Evolutionary conservation across 1,140 invertebrate genomes (phyloP).

Genomic region (Brachionus plicatilis): DNA sequence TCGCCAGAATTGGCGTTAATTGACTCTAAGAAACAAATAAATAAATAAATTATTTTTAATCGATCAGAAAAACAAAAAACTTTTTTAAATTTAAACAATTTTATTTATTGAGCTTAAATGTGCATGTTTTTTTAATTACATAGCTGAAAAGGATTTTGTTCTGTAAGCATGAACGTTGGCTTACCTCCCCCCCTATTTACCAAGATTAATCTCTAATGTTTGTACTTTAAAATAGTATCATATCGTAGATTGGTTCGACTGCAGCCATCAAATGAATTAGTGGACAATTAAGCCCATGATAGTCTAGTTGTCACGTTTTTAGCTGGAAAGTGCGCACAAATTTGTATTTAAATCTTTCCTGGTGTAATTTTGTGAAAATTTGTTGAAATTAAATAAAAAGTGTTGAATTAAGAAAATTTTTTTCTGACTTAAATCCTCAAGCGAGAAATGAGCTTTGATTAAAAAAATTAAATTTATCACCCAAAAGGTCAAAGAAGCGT

Average conservation of each 20-base stretch:
- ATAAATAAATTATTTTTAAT: too few species aligned
- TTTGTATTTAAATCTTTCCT: constrained; percentile 6
- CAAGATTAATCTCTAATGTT: neutral
- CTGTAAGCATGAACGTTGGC: neutral
- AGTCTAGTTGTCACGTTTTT: neutral
- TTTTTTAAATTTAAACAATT: too few species aligned
- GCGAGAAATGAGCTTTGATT: neutral
- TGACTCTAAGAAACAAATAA: too few species aligned
- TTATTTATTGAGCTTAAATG: neutral
- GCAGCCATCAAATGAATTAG: neutral
- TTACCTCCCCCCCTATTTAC: neutral
- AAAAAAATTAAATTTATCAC: neutral
- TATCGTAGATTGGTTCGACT: constrained; percentile 37
- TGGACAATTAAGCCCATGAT: neutral
- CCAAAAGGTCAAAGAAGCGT: neutral
- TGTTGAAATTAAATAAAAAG: neutral
- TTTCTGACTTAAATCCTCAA: neutral
- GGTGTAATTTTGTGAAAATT: constrained; percentile 14
- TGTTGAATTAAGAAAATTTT: neutral
- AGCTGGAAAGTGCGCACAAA: neutral
- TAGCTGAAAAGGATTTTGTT: constrained; percentile 2
- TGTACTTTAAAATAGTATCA: neutral
- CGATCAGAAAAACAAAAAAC: too few species aligned
- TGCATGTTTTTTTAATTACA: neutral
- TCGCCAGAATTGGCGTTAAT: too few species aligned